Conservation (phyloP, 1,140 invertebrate genomes). For the Trichonephila clavipes region DNA sequence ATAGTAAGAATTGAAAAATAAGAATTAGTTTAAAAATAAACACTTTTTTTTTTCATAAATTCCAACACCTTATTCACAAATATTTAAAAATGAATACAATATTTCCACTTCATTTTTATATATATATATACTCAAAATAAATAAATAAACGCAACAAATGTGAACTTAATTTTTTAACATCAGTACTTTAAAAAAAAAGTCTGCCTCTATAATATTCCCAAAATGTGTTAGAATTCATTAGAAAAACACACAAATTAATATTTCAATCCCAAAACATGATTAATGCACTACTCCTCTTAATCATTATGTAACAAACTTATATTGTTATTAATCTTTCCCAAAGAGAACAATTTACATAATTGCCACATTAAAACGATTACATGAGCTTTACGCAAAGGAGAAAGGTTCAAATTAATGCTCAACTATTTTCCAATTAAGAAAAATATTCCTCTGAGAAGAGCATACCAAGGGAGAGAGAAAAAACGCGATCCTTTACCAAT, state of each 20-base stretch:
- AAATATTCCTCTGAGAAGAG: neutral
- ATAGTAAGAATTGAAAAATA: no score
- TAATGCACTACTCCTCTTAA: neutral
- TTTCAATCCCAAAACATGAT: neutral
- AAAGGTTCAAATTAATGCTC: neutral
- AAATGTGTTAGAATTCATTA: no score
- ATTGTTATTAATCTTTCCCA: neutral
- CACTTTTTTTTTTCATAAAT: no score
- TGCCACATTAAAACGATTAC: slow-evolving; percentile 6
- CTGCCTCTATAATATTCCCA: no score
- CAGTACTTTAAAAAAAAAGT: no score
- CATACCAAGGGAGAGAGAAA: neutral
- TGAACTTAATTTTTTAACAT: no score
- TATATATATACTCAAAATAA: no score
- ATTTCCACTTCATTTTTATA: no score
- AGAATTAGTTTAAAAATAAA: no score
- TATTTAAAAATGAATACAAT: no score
- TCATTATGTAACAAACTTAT: neutral
- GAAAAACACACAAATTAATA: neutral
- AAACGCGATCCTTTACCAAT: neutral
- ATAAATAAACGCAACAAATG: no score
- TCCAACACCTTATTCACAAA: no score
- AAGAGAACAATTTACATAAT: neutral
- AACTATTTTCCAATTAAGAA: neutral
- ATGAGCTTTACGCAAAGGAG: neutral